Evolutionary conservation across 2,888 invertebrate genomes (phyloP), one percentile per base, ranked within the genome.

Genomic region (Micoletzkya japonica): DNA sequence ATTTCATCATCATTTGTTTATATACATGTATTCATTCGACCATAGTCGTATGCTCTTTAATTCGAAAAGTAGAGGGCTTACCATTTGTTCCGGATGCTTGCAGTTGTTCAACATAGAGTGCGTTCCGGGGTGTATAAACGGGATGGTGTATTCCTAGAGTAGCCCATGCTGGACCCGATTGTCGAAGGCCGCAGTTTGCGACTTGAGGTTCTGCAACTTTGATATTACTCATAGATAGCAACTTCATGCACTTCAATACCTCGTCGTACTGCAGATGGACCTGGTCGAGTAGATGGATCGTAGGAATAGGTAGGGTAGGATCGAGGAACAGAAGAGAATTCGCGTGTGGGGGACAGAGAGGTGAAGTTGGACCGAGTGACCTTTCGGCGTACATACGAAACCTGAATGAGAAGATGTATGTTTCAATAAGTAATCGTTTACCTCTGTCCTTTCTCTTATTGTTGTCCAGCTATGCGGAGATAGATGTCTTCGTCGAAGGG

Each of bases 391-490:
- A 66, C 64, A 54, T 66, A 66, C 4, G 64, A 66, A 32, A 66
- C 39, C 64, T 66, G 64, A 14, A 37, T 26, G 4, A 30, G 17
- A 39, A 52, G 1, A 44, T 44, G 20, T 14, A 44, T 44, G 10
- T 44, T 60, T 37, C 14, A 14, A 26, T 60, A 39, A 24, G 10
- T 60, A 14, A 39, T 20, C 6, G 4, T 26, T 61, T 14, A 68
- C 68, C 68, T 68, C 68, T 1, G 68, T 68, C 28, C 58, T 39
- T 36, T 68, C 68, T n/a, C 68, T 39, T n/a, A 68, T 49, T 20
- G 68, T 68, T 10, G 68, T 68, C 68, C 68, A 68, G 44, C 57
- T 68, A 30, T 68, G 68, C 14, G 68, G 68, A 4, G 68, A 68
- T 14, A 68, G 32, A 17, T 49, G 57, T 44, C 58, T 10, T 34